phyloP scores from a whole-genome alignment of 2,797 vertebrate species.

The Silurus lanzhouensis region DNA sequence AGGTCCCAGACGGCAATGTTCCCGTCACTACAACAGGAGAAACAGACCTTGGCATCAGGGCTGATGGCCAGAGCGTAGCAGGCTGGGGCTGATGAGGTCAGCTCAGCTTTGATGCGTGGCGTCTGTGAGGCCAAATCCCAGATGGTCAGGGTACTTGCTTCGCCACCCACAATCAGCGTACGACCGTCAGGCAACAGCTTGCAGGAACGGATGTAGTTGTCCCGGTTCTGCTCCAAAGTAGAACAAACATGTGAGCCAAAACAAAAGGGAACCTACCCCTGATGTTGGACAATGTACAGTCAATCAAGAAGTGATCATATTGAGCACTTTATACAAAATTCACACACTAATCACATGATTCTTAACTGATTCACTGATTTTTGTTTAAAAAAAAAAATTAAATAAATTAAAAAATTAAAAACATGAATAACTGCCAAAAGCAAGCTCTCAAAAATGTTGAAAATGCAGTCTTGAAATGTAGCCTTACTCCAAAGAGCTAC shows the following conservation, averaged over 20 bases:
- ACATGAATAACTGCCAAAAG: too few relatives aligned
- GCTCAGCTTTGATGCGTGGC: constrained; percentile 92
- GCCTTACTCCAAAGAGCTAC: too few relatives aligned
- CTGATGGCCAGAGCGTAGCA: constrained; percentile 96
- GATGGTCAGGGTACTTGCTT: constrained; percentile 95
- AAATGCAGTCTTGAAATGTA: too few relatives aligned
- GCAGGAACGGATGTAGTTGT: constrained; percentile 98
- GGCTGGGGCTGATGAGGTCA: constrained; percentile 91
- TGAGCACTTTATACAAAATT: background rate
- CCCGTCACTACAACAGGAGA: constrained; percentile 95
- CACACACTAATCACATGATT: background rate
- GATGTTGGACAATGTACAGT: constrained; percentile 7
- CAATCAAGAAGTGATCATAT: background rate
- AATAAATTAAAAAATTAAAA: too few relatives aligned
- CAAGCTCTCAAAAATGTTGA: too few relatives aligned
- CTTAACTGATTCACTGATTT: background rate
- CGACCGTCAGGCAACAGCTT: constrained; percentile 93
- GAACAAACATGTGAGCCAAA: constrained; percentile 20
- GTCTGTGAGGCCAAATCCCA: constrained; percentile 96
- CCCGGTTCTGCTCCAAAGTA: constrained; percentile 81
- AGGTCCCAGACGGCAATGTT: constrained; percentile 98
- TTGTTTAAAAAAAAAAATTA: too few relatives aligned
- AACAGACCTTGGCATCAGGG: constrained; percentile 96
- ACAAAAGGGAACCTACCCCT: background rate
- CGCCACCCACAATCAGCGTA: constrained; percentile 92